Percentiles rank a stretch among this genome's conserved stretches.
These are phyloP conservation scores for Holocentrus rufus DNA, from an alignment of 2,797 vertebrate species.

Conservation along the genomic window DNA sequence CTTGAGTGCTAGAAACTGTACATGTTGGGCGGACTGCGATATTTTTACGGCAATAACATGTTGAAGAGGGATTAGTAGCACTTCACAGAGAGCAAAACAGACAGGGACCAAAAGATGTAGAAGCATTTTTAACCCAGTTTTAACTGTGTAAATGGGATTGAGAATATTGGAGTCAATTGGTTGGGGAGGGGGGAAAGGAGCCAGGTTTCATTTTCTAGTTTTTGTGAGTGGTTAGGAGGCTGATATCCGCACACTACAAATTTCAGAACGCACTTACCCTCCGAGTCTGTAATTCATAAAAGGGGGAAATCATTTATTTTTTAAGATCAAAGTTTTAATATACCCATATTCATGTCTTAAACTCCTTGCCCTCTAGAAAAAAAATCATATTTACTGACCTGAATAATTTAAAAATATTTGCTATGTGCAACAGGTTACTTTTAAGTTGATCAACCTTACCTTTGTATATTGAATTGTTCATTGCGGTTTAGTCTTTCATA, in stretches of 20 bases:
- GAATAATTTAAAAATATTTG: constrained; percentile 66
- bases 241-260: constrained; percentile 65
- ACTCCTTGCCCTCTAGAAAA: constrained; percentile 52
- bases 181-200: constrained; percentile 12
- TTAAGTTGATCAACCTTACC: constrained; percentile 66
- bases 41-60: constrained; percentile 76
- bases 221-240: constrained; percentile 38
- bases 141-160: constrained; percentile 56
- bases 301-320: constrained; percentile 81
- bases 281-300: constrained; percentile 67
- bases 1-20: constrained; percentile 57
- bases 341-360: constrained; percentile 80
- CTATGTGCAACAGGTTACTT: constrained; percentile 62
- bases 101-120: constrained; percentile 93
- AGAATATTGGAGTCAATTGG: constrained; percentile 25
- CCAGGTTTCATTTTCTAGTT: constrained; percentile 37
- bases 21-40: constrained; percentile 53
- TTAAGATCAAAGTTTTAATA: constrained; percentile 84
- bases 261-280: constrained; percentile 70
- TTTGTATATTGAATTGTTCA: constrained; percentile 75
- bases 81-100: constrained; percentile 76
- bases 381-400: constrained; percentile 59
- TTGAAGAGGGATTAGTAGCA: constrained; percentile 83
- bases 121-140: constrained; percentile 75
- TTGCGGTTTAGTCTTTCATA: constrained; percentile 78